Base-by-base conservation (phyloP, 2,797 vertebrate species). In the Urocyon cinereoargenteus region DNA sequence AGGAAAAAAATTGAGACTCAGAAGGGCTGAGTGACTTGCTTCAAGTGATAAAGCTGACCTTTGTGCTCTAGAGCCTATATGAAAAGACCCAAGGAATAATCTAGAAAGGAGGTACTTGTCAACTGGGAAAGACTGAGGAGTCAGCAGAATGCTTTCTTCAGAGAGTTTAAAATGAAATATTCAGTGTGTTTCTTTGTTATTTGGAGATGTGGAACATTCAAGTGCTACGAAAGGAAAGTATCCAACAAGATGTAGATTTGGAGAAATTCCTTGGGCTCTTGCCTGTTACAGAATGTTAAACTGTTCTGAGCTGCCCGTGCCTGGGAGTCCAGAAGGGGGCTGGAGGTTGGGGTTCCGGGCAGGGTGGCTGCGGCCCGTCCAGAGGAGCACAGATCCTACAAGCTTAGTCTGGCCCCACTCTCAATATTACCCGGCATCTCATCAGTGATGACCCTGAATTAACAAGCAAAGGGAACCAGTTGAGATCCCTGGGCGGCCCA, bases 1-100 rank as follows among this genome's bases (percentile, higher is more conserved):
- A 85, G 82, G 72, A 70, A 72, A 36, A 94, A 94, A 88, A 55
- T 45, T n/a, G 57, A 77, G 72, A 92, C 55, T 89, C 61, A 72
- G 40, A 85, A 14, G 49, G n/a, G 55, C 31, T 51, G n/a, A 73
- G 12, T 45, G 49, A 72, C 26, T 79, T 64, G 64, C 45, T 89
- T 4, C 34, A 70, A 78, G 53, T 45, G 78, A 4, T 28, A 78
- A 81, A 89, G 53, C 21, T 1, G 4, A 40, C 19, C 7, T 22
- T 28, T 53, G 40, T 26, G 3, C n/a, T 66, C 84, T 36, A 92
- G 21, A 73, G 51, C 7, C 18, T 66, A 36, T 3, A 28, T 0
- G 8, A n/a, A 95, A 86, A 72, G n/a, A 79, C n/a, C 9, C 16
- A 45, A 62, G 55, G 28, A 86, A 36, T 26, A 34, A 49, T 84